Evolutionary conservation across 2,113 vertebrate species (phyloP), one percentile per base, ranked within the genome.

Genomic region (Nipponia nippon): DNA sequence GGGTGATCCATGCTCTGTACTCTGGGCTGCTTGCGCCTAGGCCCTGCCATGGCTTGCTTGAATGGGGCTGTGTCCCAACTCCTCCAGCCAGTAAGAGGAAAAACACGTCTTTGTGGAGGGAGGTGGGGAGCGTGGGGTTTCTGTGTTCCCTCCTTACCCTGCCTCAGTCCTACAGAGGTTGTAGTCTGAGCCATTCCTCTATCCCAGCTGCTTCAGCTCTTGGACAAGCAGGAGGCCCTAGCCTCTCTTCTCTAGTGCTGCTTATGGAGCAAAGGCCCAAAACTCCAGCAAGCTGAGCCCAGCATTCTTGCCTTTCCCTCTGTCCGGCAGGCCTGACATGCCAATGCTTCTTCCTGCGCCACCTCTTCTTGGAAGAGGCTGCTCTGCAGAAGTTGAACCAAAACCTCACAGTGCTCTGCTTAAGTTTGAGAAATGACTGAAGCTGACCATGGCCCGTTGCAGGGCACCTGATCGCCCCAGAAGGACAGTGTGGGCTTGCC

Each of bases 101-200:
- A 80, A 29, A 4, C 22, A 16, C 0, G 0, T 85, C 55, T 84
- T 59, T 55, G 40, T 69, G 65, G 42, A 96, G 75, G 66, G 65
- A 91, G 87, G 77, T 12, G 13, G 90, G 69, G 30, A 84, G 40
- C 0, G 0, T 14, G n/a, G 87, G 46, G 36, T 27, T 29, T 78
- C 29, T 46, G n/a, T 47, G 56, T 58, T 52, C 42, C 70, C 62
- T 86, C 58, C 20, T 56, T 59, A 38, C 29, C n/a, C 65, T 81
- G n/a, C 78, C 67, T 66, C 23, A 6, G 32, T 66, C 69, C 55
- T 61, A n/a, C 49, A 16, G 29, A 40, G 87, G 69, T 58, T 81
- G 36, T 94, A 83, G 81, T 86, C 79, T 83, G 95, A 96, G 91
- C 80, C 95, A 23, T 94, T 92, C 69, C 69, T 81, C 75, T 79